These are phyloP conservation scores for Dioctria linearis DNA, from an alignment of 2,888 invertebrate species.

Conservation along the genomic window DNA sequence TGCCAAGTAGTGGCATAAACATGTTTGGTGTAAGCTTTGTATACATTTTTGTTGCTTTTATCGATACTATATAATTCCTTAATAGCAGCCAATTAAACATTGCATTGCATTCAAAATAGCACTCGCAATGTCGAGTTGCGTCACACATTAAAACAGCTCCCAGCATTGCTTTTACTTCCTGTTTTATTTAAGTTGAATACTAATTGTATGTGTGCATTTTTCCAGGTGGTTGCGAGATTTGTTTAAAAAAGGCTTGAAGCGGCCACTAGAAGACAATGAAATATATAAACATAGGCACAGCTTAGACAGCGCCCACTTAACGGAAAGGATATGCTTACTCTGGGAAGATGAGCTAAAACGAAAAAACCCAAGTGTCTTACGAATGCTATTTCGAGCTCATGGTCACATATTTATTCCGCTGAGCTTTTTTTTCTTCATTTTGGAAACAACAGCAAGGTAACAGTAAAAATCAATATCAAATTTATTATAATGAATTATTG, in stretches of 20 bases:
- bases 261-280: slow-evolving; percentile 73
- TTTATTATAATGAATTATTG: background rate
- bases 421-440: slow-evolving; percentile 65
- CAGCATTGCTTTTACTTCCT: no score
- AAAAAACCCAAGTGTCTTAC: slow-evolving; percentile 71
- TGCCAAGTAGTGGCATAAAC: no score
- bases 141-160: no score
- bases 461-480: background rate
- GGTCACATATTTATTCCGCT: slow-evolving; percentile 67
- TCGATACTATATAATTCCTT: no score
- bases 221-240: slow-evolving; percentile 71
- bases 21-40: no score
- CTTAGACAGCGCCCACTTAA: slow-evolving; percentile 72
- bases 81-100: no score
- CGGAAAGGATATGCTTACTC: slow-evolving; percentile 68
- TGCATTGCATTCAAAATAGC: no score
- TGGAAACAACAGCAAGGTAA: slow-evolving; percentile 67
- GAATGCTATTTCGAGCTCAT: slow-evolving; percentile 71
- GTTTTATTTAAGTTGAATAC: no score
- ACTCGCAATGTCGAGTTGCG: no score
- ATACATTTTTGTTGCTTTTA: no score
- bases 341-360: slow-evolving; percentile 70
- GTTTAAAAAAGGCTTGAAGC: slow-evolving; percentile 72
- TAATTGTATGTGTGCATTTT: slow-evolving; percentile 1
- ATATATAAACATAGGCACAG: slow-evolving; percentile 73